Evolutionary conservation across 2,113 vertebrate genomes (phyloP).

Genomic region (Heterocephalus glaber): DNA sequence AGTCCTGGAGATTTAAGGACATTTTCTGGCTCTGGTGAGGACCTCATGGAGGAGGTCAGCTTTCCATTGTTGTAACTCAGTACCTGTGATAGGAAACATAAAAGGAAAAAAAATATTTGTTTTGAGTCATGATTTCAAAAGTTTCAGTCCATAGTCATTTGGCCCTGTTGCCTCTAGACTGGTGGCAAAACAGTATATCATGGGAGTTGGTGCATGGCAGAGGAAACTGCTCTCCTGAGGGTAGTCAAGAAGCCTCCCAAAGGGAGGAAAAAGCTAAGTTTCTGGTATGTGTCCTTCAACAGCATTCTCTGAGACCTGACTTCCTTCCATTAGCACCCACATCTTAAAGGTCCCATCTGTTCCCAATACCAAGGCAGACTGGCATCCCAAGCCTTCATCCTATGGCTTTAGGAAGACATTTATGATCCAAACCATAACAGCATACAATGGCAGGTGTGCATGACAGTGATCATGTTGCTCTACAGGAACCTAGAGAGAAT

Average conservation of each 20-base stretch:
- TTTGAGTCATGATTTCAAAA: neutral
- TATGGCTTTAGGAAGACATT: neutral
- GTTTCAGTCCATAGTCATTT: too few relatives aligned
- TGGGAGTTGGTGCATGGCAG: too few relatives aligned
- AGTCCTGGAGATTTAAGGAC: neutral
- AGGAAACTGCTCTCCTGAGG: neutral
- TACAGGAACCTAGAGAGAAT: neutral
- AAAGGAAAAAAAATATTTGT: neutral
- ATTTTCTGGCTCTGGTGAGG: neutral
- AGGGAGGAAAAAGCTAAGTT: neutral
- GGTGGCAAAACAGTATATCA: neutral
- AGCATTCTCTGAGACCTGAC: too few relatives aligned
- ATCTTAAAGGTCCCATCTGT: neutral
- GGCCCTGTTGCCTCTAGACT: neutral
- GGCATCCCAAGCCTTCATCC: neutral
- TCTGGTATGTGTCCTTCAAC: too few relatives aligned
- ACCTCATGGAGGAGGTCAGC: too few relatives aligned
- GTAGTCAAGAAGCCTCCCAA: neutral
- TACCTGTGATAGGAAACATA: neutral
- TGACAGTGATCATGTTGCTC: neutral
- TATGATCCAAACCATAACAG: neutral
- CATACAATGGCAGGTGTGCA: neutral
- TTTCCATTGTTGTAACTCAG: neutral
- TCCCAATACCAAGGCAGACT: neutral
- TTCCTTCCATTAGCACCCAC: too few relatives aligned